Base-by-base conservation (phyloP, 2,113 vertebrate genomes). In the Muntiacus reevesi region DNA sequence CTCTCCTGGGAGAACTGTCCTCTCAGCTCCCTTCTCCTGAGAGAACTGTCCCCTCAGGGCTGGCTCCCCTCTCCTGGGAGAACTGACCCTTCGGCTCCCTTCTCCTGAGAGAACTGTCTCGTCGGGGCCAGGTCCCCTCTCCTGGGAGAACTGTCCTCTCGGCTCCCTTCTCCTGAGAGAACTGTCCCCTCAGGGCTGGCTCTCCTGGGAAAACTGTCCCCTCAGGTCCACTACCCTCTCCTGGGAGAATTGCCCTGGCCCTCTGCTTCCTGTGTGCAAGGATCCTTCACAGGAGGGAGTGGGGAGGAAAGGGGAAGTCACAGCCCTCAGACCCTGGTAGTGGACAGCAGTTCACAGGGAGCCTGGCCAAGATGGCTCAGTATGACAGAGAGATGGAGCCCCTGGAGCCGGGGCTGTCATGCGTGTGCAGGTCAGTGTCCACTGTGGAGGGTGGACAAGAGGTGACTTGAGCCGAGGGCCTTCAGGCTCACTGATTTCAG, bases 371-470 rank as follows among this genome's bases (percentile, higher is more conserved):
- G 21, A 12, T 16, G 79, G 36, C 55, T 89, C 67, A 36, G 9
- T 10, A 43, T 45, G 54, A 30, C 23, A 25, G 16, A 30, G 59
- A 14, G 21, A 62, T 47, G 23, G 62, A 47, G 12, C 47, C 23
- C 19, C 0, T 2, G 2, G 33, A 6, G 74, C n/a, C 5, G 4
- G 78, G 17, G 30, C 4, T 47, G 45, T 45, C 71, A 50, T 0
- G 1, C 17, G 0, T 45, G 13, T 45, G 10, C 2, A 2, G 36
- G 16, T 82, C 36, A 40, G 6, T 11, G 9, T 36, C 81, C 13
- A 0, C 40, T 45, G 0, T 4, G 17, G 15, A 82, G 71, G 15
- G 25, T 11, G 30, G 84, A 47, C 33, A 40, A 52, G 23, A 40
- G 4, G 14, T 57, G 19, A 25, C 47, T 86, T 1, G 6, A 30